Conservation (phyloP, 1,140 invertebrate genomes). For the Lasioglossum baleicum region DNA sequence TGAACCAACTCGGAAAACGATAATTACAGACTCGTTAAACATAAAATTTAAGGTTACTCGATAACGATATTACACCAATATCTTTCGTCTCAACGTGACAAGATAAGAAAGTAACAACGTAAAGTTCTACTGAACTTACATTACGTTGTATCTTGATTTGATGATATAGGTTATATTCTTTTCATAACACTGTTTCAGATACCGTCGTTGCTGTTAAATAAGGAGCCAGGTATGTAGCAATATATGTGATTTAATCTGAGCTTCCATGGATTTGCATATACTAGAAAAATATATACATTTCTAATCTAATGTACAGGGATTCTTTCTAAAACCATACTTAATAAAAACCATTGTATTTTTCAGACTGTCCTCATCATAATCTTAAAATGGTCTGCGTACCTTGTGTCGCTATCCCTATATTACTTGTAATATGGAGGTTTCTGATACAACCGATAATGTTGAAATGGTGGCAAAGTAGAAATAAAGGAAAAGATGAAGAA, state of each 20-base stretch:
- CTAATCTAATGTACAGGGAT: no score
- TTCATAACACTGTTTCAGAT: neutral
- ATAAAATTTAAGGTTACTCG: neutral
- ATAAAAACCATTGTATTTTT: conserved; percentile 17
- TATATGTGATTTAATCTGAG: neutral
- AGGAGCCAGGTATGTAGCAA: neutral
- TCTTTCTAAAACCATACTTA: neutral
- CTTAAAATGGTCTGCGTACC: conserved; percentile 74
- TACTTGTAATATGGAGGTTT: conserved; percentile 73
- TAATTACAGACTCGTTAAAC: neutral
- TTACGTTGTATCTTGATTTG: neutral
- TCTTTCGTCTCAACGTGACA: neutral
- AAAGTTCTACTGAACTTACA: neutral
- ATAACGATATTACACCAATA: neutral
- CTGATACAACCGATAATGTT: conserved; percentile 71
- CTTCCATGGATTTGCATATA: neutral
- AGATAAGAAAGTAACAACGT: neutral
- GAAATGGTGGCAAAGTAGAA: conserved; percentile 67
- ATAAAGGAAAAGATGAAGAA: conserved; percentile 49
- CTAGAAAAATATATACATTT: no score
- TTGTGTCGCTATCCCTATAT: conserved; percentile 73
- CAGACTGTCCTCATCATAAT: neutral
- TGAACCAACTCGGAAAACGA: neutral
- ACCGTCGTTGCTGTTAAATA: no score
- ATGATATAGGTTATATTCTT: conserved; percentile 26